phyloP scores from a whole-genome alignment of 2,797 vertebrate genomes.

The Sebastes dallii region DNA sequence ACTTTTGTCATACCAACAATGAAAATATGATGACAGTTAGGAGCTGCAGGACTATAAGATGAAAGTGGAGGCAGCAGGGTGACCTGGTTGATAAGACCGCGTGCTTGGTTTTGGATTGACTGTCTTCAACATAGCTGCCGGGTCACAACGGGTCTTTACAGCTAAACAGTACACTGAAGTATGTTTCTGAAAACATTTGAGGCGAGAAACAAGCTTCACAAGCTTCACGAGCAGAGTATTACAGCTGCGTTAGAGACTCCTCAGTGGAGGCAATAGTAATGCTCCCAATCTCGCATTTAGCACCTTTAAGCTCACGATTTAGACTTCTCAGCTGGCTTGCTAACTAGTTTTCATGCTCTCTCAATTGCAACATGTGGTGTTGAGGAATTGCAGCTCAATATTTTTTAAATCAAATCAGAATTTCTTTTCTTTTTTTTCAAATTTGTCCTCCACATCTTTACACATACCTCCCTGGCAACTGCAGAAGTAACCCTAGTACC shows the following conservation, averaged over 20 bases:
- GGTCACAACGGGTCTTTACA: no score
- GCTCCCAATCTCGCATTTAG: neutral
- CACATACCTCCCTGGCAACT: neutral
- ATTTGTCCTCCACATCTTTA: neutral
- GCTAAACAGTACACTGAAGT: no score
- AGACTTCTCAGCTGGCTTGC: neutral
- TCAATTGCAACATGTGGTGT: neutral
- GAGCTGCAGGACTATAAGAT: neutral
- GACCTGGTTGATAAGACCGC: neutral
- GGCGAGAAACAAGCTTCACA: no score
- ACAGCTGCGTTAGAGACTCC: no score
- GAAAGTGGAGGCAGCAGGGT: neutral
- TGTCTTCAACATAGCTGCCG: neutral
- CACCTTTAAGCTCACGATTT: neutral
- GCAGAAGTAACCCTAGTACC: neutral
- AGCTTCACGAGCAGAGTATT: no score
- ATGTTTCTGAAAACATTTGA: neutral
- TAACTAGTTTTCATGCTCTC: neutral
- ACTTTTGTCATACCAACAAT: neutral
- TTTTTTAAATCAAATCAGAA: neutral
- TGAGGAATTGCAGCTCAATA: neutral
- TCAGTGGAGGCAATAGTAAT: no score
- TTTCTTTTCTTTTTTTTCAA: neutral
- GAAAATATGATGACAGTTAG: neutral
- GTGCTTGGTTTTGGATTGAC: neutral